Percentiles rank a stretch among this genome's conserved stretches.
Conservation (phyloP, 2,113 vertebrate species). For the Podilymbus podiceps region DNA sequence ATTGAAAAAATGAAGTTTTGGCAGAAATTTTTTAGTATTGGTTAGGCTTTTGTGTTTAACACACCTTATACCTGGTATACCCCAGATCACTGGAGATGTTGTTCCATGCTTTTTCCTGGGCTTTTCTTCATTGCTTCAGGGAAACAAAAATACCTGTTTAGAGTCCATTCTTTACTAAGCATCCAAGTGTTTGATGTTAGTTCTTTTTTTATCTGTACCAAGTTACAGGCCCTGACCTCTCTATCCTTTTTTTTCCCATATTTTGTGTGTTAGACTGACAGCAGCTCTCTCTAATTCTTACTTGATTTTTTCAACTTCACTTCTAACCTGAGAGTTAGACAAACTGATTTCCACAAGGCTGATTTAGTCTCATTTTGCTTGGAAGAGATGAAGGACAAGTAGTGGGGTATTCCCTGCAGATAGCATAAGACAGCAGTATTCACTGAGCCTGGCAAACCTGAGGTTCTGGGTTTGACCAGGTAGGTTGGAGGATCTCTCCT, state of each 20-base stretch:
- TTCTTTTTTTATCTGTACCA: neutral
- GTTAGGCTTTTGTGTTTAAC: neutral
- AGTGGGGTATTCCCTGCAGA: neutral
- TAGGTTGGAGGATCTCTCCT: neutral
- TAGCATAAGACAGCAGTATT: neutral
- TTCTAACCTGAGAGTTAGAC: neutral
- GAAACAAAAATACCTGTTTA: neutral
- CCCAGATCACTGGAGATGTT: neutral
- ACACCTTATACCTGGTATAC: neutral
- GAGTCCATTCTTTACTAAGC: neutral
- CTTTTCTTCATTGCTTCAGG: neutral
- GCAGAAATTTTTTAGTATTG: neutral
- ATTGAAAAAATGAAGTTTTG: neutral
- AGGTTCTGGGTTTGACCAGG: constrained; percentile 5
- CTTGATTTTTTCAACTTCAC: neutral
- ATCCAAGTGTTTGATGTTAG: neutral
- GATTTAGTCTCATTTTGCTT: neutral
- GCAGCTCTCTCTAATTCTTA: neutral
- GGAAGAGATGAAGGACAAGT: neutral
- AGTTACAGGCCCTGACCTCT: neutral
- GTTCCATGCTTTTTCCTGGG: neutral
- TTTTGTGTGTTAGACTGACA: neutral
- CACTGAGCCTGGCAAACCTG: neutral
- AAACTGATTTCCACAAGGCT: neutral
- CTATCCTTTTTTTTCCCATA: neutral